Evolutionary conservation across 1,140 invertebrate species (phyloP), one percentile per base, ranked within the genome.

Genomic region (Calephelis virginiensis): DNA sequence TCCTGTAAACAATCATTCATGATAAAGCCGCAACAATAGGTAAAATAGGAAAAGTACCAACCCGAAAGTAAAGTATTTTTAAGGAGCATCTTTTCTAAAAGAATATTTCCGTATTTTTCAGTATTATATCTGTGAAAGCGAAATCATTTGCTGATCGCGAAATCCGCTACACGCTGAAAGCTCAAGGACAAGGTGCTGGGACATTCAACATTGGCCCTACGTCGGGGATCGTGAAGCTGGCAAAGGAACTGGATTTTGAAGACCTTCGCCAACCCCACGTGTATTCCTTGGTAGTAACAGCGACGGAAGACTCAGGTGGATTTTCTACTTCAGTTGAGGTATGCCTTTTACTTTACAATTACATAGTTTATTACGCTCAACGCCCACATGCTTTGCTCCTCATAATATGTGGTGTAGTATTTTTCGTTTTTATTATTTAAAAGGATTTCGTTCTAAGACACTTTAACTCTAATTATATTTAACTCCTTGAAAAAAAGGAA

Each of bases 291-390:
- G 94, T 97, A 62, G 97, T 98, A 13, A 98, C 97, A 3, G 97
- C 97, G 11, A 98, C 97, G 6, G 97, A 98, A 90, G 97, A 98
- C 89, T 98, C 97, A 1, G 97, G 97, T 50, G 97, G 97, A 65
- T 98, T 98, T 88, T 98, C 97, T 11, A 98, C 97, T 17, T 97
- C 96, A 13, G 97, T 98, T 70, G 97, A 98, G 93, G 97, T 98
- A 92, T 86, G 81, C 7, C 28, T 4, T 28, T 28, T 28, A 4
- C 28, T 28, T 2, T 28, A 28, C 28, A 28, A 28, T 2, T n/a
- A n/a, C n/a, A n/a, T 28, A 28, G 28, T 28, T 28, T 28, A 2
- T 28, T 28, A 28, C 28, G 5, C 28, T 28, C 28, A 4, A 28
- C 28, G 28, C 28, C 2, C 28, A 28, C 28, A 28, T 28, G 28